Conservation (phyloP, 2,888 invertebrate species). For the Erannis defoliaria region DNA sequence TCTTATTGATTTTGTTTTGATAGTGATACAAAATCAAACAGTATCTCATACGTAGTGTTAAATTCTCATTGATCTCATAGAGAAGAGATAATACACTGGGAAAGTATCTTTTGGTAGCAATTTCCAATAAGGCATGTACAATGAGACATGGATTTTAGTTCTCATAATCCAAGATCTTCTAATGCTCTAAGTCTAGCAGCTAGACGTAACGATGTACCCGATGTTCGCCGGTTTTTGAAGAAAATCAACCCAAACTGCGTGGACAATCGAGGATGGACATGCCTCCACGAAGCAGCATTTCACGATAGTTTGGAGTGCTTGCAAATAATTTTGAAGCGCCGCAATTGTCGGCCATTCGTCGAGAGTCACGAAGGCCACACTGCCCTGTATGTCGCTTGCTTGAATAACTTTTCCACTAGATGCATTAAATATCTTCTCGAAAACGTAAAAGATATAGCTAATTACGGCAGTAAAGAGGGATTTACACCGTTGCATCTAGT, state of each 20-base stretch:
- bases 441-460: conserved; percentile 70
- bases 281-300: conserved; percentile 82
- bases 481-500: conserved; percentile 80
- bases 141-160: conserved; percentile 79
- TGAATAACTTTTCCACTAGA: conserved; percentile 64
- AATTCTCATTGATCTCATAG: too few relatives aligned
- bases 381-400: conserved; percentile 78
- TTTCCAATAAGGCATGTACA: too few relatives aligned
- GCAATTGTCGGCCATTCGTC: conserved; percentile 64
- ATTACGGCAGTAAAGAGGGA: conserved; percentile 78
- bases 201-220: conserved; percentile 68
- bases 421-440: conserved; percentile 71
- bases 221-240: conserved; percentile 68
- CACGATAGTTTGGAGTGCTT: conserved; percentile 73
- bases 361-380: conserved; percentile 83
- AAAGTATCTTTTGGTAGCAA: too few relatives aligned
- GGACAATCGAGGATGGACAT: conserved; percentile 85
- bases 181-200: conserved; percentile 81
- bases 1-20: too few relatives aligned
- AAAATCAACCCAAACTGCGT: conserved; percentile 79
- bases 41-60: too few relatives aligned
- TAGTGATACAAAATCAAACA: too few relatives aligned
- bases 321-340: conserved; percentile 67
- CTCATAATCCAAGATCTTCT: conserved; percentile 78
- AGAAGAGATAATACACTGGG: too few relatives aligned